phyloP scores from a whole-genome alignment of 2,113 vertebrate species.

The Calidris pugnax region DNA sequence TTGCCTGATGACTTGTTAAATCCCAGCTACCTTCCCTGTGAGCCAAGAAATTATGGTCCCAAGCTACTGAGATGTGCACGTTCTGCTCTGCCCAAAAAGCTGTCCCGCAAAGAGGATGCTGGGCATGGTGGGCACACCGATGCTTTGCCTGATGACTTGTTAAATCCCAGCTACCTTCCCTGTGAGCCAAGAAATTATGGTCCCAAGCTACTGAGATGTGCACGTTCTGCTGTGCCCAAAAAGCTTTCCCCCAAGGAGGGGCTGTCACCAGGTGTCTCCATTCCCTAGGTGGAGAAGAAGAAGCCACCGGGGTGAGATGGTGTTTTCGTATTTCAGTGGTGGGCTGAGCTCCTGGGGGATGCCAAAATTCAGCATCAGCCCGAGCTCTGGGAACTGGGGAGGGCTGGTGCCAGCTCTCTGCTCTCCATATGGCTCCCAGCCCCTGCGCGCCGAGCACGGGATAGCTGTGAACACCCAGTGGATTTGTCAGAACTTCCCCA shows the following conservation, averaged over 20 bases:
- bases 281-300: neutral
- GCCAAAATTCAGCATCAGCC: neutral
- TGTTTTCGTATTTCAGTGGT: too few species aligned
- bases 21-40: neutral
- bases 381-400: neutral
- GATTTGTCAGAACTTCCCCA: conserved; percentile 69
- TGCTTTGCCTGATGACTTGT: neutral
- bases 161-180: neutral
- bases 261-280: neutral
- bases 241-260: too few species aligned
- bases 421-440: conserved; percentile 45
- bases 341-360: neutral
- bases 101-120: too few species aligned
- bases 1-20: neutral
- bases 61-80: too few species aligned
- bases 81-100: too few species aligned
- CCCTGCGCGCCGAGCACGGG: neutral
- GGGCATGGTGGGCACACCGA: neutral
- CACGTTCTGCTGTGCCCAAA: too few species aligned
- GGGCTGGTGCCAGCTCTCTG: neutral
- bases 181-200: neutral
- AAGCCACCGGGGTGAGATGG: rapidly evolving
- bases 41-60: neutral
- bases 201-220: too few species aligned
- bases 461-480: conserved; percentile 61